phyloP scores from a whole-genome alignment of 2,888 invertebrate genomes.

The Caenorhabditis becei region DNA sequence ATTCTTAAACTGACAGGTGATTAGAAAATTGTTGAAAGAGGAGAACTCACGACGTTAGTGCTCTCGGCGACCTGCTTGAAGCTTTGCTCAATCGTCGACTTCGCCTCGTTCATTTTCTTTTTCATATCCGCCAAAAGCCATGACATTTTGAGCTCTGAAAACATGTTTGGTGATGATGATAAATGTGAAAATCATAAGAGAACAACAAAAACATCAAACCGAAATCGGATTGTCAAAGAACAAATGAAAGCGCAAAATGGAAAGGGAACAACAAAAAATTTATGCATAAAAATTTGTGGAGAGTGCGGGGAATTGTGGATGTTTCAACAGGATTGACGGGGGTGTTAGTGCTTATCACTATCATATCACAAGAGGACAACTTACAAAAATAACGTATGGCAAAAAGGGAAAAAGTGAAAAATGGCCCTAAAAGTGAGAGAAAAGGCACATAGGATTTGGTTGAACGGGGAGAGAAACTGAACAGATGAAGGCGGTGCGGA shows the following conservation, averaged over 20 bases:
- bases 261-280: too few species aligned
- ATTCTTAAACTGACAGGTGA: background rate
- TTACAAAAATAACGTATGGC: background rate
- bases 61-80: slow-evolving; percentile 51
- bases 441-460: background rate
- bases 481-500: background rate
- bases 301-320: too few species aligned
- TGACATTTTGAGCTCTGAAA: slow-evolving; percentile 56
- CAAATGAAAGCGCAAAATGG: too few species aligned
- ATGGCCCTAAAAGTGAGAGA: slow-evolving; percentile 17
- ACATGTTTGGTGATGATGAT: background rate
- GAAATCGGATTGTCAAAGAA: slow-evolving; percentile 22
- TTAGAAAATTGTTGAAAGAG: background rate
- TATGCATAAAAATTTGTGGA: too few species aligned
- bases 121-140: slow-evolving; percentile 69
- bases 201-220: slow-evolving; percentile 27
- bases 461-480: too few species aligned
- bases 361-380: background rate
- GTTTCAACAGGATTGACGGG: background rate
- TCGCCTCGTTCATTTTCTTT: slow-evolving; percentile 65
- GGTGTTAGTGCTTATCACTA: too few species aligned
- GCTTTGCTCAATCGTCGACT: slow-evolving; percentile 62
- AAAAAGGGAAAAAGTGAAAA: slow-evolving; percentile 13
- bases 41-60: slow-evolving; percentile 25
- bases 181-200: background rate